Base-by-base conservation (phyloP, 2,888 invertebrate species). In the Ctena decussata region DNA sequence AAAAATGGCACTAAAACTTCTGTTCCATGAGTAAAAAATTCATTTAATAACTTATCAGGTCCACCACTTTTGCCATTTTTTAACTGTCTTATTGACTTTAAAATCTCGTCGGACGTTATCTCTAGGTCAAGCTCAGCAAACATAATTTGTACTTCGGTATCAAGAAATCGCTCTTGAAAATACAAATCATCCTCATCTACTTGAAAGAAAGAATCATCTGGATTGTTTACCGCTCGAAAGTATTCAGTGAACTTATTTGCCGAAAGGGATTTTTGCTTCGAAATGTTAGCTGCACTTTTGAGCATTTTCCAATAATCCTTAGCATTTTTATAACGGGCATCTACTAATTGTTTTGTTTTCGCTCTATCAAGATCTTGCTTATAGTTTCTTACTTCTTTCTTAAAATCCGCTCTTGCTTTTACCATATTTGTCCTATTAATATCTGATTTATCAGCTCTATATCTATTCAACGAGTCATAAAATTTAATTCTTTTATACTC, bases 1-100 rank as follows among this genome's bases (percentile, higher is more conserved):
- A 77, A 8, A 37, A 70, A 77, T 18, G 30, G n/a, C 0, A 77
- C 8, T 30, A 60, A 60, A 60, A 27, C 27, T 6, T 27, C 24
- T 11, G 46, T 49, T 2, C 77, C 77, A 35, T 77, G 35, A 70
- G 46, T 70, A 30, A 77, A 77, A 71, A 77, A 70, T 35, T 77
- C 77, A 35, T 77, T 77, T 46, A 77, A n/a, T 11, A 44, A 46
- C 15, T 69, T 32, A 46, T 77, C 77, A 37, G 77, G 77, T 11
- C 77, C 77, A 5, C 32, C 77, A 21, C 65, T 6, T 24, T 39
- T 69, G n/a, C 30, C 60, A 60, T 30, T 27, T 60, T 60, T 60
- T 12, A 60, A n/a, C n/a, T 60, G 60, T n/a, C 11, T 60, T 12
- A 60, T 60, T 27, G 60, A n/a, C 24, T 60, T 60, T n/a, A 30